Conservation (phyloP, 2,797 vertebrate species). For the Oreochromis mossambicus region DNA sequence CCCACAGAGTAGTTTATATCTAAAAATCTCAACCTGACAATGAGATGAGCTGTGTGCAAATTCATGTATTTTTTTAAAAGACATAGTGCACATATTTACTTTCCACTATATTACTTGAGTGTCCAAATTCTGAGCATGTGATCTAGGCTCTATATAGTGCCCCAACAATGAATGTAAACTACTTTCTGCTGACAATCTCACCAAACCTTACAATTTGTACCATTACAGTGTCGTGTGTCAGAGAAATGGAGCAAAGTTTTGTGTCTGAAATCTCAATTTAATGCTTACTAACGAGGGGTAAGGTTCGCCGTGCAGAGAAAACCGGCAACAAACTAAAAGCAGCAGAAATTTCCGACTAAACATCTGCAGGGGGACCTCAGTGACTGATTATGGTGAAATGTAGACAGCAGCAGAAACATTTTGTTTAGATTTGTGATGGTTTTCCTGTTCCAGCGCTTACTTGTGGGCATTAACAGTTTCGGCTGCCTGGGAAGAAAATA, state of each 20-base stretch:
- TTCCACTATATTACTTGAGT: neutral
- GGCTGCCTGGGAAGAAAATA: neutral
- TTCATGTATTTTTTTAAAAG: neutral
- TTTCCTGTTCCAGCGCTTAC: neutral
- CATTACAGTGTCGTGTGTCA: neutral
- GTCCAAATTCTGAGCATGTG: neutral
- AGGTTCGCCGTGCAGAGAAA: conserved; percentile 37
- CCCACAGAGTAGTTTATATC: neutral
- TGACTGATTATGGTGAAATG: neutral
- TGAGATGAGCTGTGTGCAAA: neutral
- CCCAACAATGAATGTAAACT: neutral
- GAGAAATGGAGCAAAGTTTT: neutral
- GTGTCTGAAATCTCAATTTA: neutral
- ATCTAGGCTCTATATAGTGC: neutral
- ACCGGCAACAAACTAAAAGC: conserved; percentile 14
- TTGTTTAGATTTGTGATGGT: neutral
- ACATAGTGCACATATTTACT: neutral
- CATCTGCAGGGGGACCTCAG: neutral
- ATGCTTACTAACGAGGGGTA: neutral
- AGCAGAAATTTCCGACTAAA: conserved; percentile 14
- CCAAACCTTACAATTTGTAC: neutral
- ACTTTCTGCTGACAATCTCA: neutral
- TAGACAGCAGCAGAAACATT: neutral
- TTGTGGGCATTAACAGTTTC: neutral
- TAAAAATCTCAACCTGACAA: neutral